Conservation (phyloP, 2,797 vertebrate species). For the Rhynchotus rufescens region DNA sequence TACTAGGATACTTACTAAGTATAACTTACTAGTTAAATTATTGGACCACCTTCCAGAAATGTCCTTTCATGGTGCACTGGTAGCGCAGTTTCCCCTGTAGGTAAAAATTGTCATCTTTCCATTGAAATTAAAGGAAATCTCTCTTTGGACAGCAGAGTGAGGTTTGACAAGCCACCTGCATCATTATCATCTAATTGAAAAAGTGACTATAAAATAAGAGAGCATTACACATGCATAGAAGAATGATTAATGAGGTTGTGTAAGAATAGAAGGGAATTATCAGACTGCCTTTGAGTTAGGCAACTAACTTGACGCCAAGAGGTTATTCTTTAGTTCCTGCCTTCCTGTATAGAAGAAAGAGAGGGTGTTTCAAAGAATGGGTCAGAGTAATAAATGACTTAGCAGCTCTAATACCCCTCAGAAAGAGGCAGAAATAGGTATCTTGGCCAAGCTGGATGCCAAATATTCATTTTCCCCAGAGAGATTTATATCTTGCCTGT, state of each 20-base stretch:
- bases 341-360: background rate
- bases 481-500: slow-evolving; percentile 24
- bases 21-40: background rate
- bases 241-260: background rate
- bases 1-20: background rate
- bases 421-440: slow-evolving; percentile 24
- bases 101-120: background rate
- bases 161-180: background rate
- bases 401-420: background rate
- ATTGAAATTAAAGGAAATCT: background rate
- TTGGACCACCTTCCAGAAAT: background rate
- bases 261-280: background rate
- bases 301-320: background rate
- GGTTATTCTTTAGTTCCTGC: background rate
- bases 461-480: background rate
- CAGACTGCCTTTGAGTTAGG: background rate
- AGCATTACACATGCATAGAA: background rate
- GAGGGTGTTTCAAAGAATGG: background rate
- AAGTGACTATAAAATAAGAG: background rate
- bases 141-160: background rate
- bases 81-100: background rate
- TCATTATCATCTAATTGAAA: background rate
- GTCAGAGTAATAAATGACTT: slow-evolving; percentile 1
- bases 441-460: background rate
- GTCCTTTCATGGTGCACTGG: background rate